Percentiles rank a stretch among this genome's conserved stretches.
phyloP scores from a whole-genome alignment of 2,888 invertebrate genomes.

The Nasonia oneida region DNA sequence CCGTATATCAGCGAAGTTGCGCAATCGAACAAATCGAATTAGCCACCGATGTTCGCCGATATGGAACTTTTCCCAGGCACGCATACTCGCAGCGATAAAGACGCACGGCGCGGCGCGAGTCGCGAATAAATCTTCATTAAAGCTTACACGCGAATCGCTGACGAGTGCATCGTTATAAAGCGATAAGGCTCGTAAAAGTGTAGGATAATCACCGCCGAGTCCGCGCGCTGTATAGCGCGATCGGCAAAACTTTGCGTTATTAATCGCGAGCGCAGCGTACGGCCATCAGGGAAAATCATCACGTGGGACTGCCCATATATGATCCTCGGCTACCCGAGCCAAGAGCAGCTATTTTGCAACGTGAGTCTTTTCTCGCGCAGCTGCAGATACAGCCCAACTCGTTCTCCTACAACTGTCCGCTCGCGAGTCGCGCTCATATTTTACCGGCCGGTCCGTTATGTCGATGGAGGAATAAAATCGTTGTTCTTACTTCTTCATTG shows the following conservation, averaged over 20 bases:
- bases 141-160: no score
- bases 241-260: background rate
- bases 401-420: background rate
- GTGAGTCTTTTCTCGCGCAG: background rate
- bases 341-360: constrained; percentile 29
- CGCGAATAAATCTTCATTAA: no score
- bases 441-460: background rate
- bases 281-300: constrained; percentile 12
- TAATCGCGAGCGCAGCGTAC: background rate
- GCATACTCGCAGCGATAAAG: no score
- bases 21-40: background rate
- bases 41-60: background rate
- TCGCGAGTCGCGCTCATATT: background rate
- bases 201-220: no score
- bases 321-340: constrained; percentile 24
- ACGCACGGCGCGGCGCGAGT: no score
- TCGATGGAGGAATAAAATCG: no score
- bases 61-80: background rate
- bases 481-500: no score
- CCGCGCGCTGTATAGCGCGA: background rate
- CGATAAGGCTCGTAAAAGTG: background rate
- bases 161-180: background rate
- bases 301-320: constrained; percentile 8
- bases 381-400: background rate
- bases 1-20: background rate